Conservation (phyloP, 2,888 invertebrate species). For the Arenicola marina region DNA sequence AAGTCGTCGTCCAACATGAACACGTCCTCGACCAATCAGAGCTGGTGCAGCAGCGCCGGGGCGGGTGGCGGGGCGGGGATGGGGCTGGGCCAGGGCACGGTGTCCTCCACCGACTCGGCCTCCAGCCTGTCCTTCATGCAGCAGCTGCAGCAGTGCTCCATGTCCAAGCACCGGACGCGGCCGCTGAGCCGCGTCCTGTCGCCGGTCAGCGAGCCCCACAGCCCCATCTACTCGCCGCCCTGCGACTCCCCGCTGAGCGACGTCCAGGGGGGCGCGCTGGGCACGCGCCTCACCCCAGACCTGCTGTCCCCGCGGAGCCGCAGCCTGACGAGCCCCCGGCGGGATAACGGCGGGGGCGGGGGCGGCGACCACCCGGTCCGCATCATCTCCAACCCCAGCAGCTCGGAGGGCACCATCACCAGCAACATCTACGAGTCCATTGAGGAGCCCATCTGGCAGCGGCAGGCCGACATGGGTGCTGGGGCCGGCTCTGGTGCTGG, state of each 20-base stretch:
- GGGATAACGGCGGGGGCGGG: not conserved
- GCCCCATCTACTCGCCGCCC: conserved; percentile 79
- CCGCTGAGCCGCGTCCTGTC: conserved; percentile 68
- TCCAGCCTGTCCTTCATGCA: conserved; percentile 81
- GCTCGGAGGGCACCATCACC: conserved; percentile 17
- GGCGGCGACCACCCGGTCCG: conserved; percentile 3
- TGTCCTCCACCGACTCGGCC: too few species aligned
- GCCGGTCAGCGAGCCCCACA: conserved; percentile 71
- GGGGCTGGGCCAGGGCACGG: conserved; percentile 11
- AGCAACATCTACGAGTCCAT: conserved; percentile 45
- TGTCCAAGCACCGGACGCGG: conserved; percentile 68
- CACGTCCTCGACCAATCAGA: conserved; percentile 67
- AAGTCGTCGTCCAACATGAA: conserved; percentile 73
- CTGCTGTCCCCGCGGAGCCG: not conserved
- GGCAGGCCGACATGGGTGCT: conserved; percentile 44
- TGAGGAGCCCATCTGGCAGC: conserved; percentile 51
- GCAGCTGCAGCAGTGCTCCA: conserved; percentile 75
- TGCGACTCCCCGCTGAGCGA: conserved; percentile 72
- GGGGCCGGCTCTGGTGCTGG: too few species aligned
- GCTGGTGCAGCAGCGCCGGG: conserved; percentile 51
- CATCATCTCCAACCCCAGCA: conserved; percentile 20
- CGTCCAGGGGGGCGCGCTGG: conserved; percentile 9
- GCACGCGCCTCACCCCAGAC: not conserved
- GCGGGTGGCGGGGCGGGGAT: conserved; percentile 13
- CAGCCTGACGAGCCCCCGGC: conserved; percentile 20